Evolutionary conservation across 37 sponge, comb jelly and placozoan genomes (phyloP), one percentile per base, ranked within the genome.

Genomic region (Spongilla lacustris): DNA sequence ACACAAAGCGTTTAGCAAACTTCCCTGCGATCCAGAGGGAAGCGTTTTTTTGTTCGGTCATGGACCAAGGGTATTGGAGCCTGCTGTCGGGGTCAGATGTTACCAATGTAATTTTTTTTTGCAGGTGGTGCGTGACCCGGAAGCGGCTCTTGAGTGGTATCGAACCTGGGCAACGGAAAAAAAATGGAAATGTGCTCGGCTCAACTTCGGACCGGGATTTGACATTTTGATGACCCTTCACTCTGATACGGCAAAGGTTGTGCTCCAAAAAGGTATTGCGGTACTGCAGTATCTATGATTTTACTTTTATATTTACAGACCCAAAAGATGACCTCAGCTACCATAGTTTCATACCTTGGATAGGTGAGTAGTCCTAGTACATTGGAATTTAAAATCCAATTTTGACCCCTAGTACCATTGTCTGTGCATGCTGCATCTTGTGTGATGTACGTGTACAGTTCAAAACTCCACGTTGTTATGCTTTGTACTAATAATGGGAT

Each of bases 271-370:
- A 76, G 89, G 89, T 88, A 41, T 41, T 3, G 6, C 41, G 41
- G 4, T 17, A 13, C 58, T 80, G 23, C 33, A 23, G n/a, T n/a
- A n/a, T n/a, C n/a, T n/a, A n/a, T n/a, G n/a, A n/a, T n/a, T n/a
- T n/a, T 23, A 27, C 41, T 77, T 4, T 14, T 28, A 36, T n/a
- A 30, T 41, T 35, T 28, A 3, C 83, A 94, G 94, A 94, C 67
- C 94, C 93, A 22, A 93, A 93, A 70, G n/a, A 74, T 0, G 90
- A 89, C 5, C 10, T 79, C 1, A 37, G 84, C 14, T 93, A 93
- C 67, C 21, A 77, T 69, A 72, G 83, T 31, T 41, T 94, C 1
- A 25, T 76, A 23, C 88, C 88, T 0, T 94, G 94, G 94, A 80
- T 94, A 35, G 94, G 94, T 94, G 72, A 74, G 87, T 41, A 4